Evolutionary conservation across 2,888 invertebrate genomes (phyloP), one percentile per base, ranked within the genome.

Genomic region (Orthosia incerta): DNA sequence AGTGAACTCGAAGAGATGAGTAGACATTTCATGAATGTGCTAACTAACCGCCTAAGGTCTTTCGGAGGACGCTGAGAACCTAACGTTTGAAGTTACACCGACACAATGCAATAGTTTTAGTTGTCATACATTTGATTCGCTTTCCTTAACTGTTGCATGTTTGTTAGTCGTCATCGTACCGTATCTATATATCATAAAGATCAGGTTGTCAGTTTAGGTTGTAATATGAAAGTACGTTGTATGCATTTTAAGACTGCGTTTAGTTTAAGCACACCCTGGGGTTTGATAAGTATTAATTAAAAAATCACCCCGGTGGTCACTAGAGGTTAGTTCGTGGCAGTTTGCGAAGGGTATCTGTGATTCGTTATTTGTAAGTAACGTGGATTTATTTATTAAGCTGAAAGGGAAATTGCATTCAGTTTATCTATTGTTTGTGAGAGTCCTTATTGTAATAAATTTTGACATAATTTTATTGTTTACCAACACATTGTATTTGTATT

Each of bases 311-410:
- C 66, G 7, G 76, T 50, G 82, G 80, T 82, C 68, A 82, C 56
- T 85, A 86, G 82, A 65, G 66, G 77, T 86, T 89, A 90, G 85
- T 88, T 85, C 80, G 87, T 89, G 92, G 91, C 92, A 93, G 93
- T 93, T 94, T 89, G 91, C 84, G 89, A 93, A 90, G 89, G 93
- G 90, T 94, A 95, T 95, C 95, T 96, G 96, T 96, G 96, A 96
- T 96, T 95, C 90, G 93, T 93, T 94, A 92, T 90, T 89, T 91
- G 88, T 95, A 94, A 94, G 94, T 89, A 83, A 87, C 77, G 83
- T 88, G 89, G 89, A 91, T 90, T 93, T 90, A 91, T 93, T 94
- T 93, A 93, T 92, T 91, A 87, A 89, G 86, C 87, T 87, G 83
- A 88, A 82, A 82, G 84, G 85, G 85, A 88, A 87, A 77, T 80